phyloP scores from a whole-genome alignment of 30 jellyfish, hydroid and myxozoan genomes.

The Mastigias papua region DNA sequence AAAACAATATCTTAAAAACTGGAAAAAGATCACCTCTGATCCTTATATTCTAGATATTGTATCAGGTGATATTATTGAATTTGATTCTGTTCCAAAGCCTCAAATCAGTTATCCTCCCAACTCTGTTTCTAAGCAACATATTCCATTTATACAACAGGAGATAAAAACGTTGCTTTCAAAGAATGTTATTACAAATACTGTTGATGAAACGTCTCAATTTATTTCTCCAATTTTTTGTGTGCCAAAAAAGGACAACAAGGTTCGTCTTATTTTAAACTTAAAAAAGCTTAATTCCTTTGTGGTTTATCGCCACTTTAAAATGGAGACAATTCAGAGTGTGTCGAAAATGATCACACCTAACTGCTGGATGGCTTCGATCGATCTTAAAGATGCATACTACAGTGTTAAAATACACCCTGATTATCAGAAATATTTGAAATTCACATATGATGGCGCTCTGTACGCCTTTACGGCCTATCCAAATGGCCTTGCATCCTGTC shows the following conservation, averaged over 20 bases:
- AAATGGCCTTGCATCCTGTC: constrained; percentile 61
- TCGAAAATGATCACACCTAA: constrained; percentile 23
- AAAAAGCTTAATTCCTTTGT: constrained; percentile 27
- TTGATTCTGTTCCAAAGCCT: not conserved
- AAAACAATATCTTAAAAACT: not conserved
- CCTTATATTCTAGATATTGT: constrained; percentile 12
- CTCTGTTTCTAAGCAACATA: not conserved
- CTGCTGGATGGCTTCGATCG: constrained; percentile 73
- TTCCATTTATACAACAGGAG: constrained; percentile 1
- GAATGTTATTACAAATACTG: not conserved
- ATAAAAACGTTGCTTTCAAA: not conserved
- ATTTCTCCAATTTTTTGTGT: constrained; percentile 61
- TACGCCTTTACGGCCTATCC: constrained; percentile 33
- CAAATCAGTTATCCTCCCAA: not conserved
- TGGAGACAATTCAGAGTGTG: constrained; percentile 44
- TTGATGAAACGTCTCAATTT: not conserved
- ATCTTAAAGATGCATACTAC: constrained; percentile 67
- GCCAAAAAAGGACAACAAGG: constrained; percentile 47
- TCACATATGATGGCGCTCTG: not conserved
- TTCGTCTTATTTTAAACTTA: constrained; percentile 39
- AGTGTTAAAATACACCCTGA: constrained; percentile 33
- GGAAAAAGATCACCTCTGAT: constrained; percentile 23
- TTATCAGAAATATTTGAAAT: constrained; percentile 46
- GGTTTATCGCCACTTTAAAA: constrained; percentile 50
- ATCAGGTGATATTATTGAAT: constrained; percentile 14